These are phyloP conservation scores for Todus mexicanus DNA, from an alignment of 2,797 vertebrate species.

Conservation along the genomic window DNA sequence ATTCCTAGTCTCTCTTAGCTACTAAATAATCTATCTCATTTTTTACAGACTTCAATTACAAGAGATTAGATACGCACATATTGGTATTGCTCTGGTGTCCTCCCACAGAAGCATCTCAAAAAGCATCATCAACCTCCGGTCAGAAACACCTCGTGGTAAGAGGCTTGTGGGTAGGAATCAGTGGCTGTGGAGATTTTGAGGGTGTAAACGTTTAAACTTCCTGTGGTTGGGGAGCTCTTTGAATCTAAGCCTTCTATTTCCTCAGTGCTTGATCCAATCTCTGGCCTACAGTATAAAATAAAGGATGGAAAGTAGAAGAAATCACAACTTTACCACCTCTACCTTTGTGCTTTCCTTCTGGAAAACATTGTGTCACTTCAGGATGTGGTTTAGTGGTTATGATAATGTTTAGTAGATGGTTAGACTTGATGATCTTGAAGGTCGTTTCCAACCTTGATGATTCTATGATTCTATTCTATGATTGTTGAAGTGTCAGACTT, in stretches of 20 bases:
- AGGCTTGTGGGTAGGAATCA: not conserved
- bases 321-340: not conserved
- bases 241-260: not conserved
- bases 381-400: too few relatives aligned
- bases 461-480: too few relatives aligned
- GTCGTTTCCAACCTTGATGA: too few relatives aligned
- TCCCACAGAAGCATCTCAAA: not conserved
- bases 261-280: not conserved
- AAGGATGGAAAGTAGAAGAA: not conserved
- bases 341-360: not conserved
- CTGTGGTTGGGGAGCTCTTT: not conserved
- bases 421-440: too few relatives aligned
- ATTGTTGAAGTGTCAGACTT: too few relatives aligned
- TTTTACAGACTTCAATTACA: not conserved
- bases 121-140: not conserved
- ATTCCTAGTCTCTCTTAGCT: not conserved
- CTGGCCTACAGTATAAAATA: not conserved
- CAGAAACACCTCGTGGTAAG: not conserved
- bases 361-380: too few relatives aligned
- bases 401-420: too few relatives aligned
- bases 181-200: not conserved
- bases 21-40: not conserved
- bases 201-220: not conserved
- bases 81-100: accelerated
- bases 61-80: not conserved